Evolutionary conservation across 2,113 vertebrate species (phyloP).

Genomic region (Recurvirostra avosetta): DNA sequence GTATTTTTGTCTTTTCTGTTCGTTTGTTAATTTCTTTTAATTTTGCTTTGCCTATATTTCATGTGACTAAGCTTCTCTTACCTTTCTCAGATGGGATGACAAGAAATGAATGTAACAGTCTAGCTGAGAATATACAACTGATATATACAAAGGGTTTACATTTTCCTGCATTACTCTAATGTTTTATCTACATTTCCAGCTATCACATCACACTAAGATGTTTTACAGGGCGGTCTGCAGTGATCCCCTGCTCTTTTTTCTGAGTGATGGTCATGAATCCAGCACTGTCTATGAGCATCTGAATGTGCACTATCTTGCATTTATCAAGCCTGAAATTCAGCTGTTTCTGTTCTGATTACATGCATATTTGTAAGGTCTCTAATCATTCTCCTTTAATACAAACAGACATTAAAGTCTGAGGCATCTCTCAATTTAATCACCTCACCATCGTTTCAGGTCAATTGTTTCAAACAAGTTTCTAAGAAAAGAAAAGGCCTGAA

Average conservation of each 20-base stretch:
- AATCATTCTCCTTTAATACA: neutral
- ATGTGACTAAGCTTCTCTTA: neutral
- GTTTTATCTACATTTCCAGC: constrained; percentile 4
- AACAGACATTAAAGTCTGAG: neutral
- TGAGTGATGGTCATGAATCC: neutral
- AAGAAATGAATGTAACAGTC: neutral
- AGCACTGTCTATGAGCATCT: neutral
- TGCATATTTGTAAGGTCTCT: neutral
- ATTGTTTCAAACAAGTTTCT: neutral
- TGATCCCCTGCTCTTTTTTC: neutral
- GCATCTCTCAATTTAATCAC: neutral
- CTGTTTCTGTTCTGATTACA: neutral
- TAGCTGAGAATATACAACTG: neutral
- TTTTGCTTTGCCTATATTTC: neutral
- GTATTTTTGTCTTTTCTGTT: neutral
- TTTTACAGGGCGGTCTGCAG: neutral
- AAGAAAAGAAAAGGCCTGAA: neutral
- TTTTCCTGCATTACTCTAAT: neutral
- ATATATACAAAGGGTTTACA: neutral
- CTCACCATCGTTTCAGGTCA: neutral
- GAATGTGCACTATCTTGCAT: neutral
- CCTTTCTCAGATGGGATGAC: neutral
- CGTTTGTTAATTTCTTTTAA: neutral
- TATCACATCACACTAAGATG: neutral
- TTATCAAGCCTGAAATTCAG: neutral